Base-by-base conservation (phyloP, 1,140 invertebrate genomes). In the Paralvinella palmiformis region DNA sequence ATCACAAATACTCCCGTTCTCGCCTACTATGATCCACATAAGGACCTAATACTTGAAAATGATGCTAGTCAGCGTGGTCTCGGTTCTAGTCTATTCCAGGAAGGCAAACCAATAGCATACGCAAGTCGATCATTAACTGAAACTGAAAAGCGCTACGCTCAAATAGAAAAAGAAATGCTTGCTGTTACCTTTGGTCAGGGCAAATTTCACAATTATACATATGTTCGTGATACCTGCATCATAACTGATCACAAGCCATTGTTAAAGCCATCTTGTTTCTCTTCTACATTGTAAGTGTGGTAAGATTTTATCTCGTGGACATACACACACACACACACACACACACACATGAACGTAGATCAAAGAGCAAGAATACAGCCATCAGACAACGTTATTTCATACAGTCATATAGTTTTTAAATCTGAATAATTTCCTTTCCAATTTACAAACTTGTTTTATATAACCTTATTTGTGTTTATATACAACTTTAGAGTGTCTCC, bases 131-230 rank as follows among this genome's bases (percentile, higher is more conserved):
- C 45, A 24, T 24, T 48, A n/a, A 48, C 45, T 17, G 27, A 48
- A 24, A 48, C 17, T 22, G 45, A 48, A 15, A 17, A 69, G 35
- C 81, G 82, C 45, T 83, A 83, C 64, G 75, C 73, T 13, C 78
- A 84, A 68, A 78, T 83, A 1, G 80, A 85, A 60, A 77, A 79
- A 63, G 81, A 85, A 68, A 71, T 80, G 4, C 69, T 83, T 1
- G 79, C 82, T 2, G 79, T 84, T 37, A 71, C 84, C 3, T 85
- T 81, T 65, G 74, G 72, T 6, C 70, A 74, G 4, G 73, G 79
- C 55, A 62, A 72, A 33, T 83, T 82, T 71, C 76, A 78, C 62
- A 44, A 75, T 27, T 79, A 73, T 63, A 68, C 77, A 13, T 79
- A 79, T 70, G 78, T 78, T 44, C 69, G 70, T 22, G 48, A 66